Conservation (phyloP, 2,113 vertebrate species). For the Nipponia nippon region DNA sequence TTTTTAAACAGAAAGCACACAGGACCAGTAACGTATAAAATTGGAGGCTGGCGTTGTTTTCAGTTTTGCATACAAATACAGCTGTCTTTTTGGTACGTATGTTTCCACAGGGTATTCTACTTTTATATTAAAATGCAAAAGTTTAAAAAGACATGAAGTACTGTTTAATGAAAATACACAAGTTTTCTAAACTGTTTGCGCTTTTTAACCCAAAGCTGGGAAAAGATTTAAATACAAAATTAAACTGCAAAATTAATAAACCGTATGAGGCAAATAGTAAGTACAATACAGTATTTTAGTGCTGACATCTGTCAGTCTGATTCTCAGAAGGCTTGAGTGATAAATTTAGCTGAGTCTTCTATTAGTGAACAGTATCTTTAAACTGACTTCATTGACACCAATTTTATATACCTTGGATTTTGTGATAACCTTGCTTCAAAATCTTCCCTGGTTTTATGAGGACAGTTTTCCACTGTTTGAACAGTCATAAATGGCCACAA, state of each 20-base stretch:
- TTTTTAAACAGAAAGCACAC: background rate
- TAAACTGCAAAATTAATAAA: background rate
- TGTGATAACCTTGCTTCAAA: background rate
- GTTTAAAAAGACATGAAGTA: background rate
- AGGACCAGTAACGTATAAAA: background rate
- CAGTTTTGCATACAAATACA: background rate
- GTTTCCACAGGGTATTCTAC: background rate
- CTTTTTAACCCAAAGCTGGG: background rate
- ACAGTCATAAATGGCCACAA: background rate
- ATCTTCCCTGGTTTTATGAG: background rate
- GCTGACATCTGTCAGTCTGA: background rate
- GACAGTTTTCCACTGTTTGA: constrained; percentile 8
- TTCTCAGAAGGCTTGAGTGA: background rate
- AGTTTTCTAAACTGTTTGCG: background rate
- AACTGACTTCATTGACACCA: background rate
- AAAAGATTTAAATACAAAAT: background rate
- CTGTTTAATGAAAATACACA: background rate
- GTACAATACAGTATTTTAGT: background rate
- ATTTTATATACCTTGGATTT: background rate
- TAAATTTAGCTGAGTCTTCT: background rate
- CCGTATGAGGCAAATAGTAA: background rate
- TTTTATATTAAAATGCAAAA: background rate
- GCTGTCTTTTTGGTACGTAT: background rate
- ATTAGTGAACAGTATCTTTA: background rate
- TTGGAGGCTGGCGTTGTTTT: rapidly evolving